Evolutionary conservation across 1,140 invertebrate genomes (phyloP), one percentile per base, ranked within the genome.

Genomic region (Drosophila novamexicana): DNA sequence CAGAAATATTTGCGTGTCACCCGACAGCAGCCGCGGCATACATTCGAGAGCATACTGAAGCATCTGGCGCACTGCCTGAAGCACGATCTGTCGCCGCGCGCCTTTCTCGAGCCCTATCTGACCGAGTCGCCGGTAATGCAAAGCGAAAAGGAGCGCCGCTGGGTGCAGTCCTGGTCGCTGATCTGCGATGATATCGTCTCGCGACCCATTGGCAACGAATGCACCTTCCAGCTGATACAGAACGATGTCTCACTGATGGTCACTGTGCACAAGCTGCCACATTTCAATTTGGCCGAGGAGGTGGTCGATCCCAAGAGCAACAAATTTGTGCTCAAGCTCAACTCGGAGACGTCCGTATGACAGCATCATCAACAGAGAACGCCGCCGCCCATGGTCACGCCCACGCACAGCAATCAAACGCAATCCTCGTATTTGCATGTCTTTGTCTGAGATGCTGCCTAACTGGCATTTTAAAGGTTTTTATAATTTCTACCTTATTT

Each of bases 1-100:
- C 98, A 99, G 93, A 99, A 99, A 93, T 99, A 98, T 93, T 93
- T 99, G 45, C 94, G 98, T 22, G 96, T 99, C 1, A 99, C 98
- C 0, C 93, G 98, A 1, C 98, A 99, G 91, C 98, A 99, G 91
- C 98, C 98, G 0, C 94, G 97, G 57, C 98, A 99, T 92, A 97
- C 97, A 0, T 97, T 98, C 69, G 98, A 99, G 85, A 96, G 96
- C 9, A 98, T 99, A 14, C 82, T 95, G 37, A 94, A 93, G 7
- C 98, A 99, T 91, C 93, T 99, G 62, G 97, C 98, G 0, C 94
- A 95, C 63, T 99, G 98, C 92, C 93, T 99, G 0, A 96, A 96
- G 14, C 96, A 98, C 91, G 98, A 99, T 93, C 94, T 99, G 44
- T 97, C 97, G n/a, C 98, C 98, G 0, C 94, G 97, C 39, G 96